phyloP scores from a whole-genome alignment of 2,113 vertebrate genomes.

The Mormoops blainvillei region DNA sequence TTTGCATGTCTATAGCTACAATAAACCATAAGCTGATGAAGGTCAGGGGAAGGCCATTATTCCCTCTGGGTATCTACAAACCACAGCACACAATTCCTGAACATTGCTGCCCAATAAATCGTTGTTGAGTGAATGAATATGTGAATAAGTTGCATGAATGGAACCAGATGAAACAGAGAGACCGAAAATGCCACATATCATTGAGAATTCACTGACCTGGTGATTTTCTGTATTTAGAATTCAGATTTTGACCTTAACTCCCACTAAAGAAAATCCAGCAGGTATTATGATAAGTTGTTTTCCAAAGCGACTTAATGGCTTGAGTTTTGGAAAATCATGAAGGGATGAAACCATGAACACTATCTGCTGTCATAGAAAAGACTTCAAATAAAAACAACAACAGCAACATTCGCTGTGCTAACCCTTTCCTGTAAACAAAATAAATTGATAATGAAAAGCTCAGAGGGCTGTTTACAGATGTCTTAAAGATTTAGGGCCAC shows the following conservation, averaged over 20 bases:
- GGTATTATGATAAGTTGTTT: slow-evolving; percentile 48
- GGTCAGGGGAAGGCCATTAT: neutral
- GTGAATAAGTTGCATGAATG: slow-evolving; percentile 40
- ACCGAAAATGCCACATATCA: slow-evolving; percentile 47
- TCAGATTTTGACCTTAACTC: slow-evolving; percentile 58
- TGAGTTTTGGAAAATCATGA: slow-evolving; percentile 26
- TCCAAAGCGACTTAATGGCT: slow-evolving; percentile 35
- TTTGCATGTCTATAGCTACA: neutral
- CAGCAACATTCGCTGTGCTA: neutral
- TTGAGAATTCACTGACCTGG: slow-evolving; percentile 47
- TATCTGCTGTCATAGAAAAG: slow-evolving; percentile 17
- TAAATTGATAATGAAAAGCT: neutral
- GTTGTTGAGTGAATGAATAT: slow-evolving; percentile 34
- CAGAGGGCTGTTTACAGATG: slow-evolving; percentile 34
- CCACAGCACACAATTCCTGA: neutral
- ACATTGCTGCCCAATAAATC: neutral
- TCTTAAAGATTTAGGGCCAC: neutral
- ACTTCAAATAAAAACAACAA: neutral
- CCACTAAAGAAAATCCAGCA: slow-evolving; percentile 35
- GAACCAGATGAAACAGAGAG: neutral
- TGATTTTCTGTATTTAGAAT: slow-evolving; percentile 59
- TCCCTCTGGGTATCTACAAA: neutral
- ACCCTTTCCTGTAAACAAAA: slow-evolving; percentile 54
- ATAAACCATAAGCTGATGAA: neutral
- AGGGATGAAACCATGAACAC: neutral